These are phyloP conservation scores for Sciurus vulgaris DNA, from an alignment of 2,797 vertebrate genomes.

Conservation along the genomic window DNA sequence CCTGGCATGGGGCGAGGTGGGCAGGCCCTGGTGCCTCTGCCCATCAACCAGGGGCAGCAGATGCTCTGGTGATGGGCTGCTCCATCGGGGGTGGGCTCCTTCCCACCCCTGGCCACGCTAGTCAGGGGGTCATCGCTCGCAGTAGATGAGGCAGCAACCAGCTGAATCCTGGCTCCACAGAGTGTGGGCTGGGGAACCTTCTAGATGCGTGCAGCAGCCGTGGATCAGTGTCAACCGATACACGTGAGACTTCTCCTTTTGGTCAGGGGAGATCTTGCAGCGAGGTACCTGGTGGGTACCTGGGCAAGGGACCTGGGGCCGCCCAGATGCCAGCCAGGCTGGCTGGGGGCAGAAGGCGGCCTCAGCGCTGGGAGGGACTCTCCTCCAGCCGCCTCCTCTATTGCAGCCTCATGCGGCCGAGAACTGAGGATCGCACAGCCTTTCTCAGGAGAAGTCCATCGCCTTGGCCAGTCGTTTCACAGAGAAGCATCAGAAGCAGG, in stretches of 20 bases:
- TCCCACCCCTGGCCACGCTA: neutral
- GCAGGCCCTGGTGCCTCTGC: neutral
- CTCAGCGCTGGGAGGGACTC: neutral
- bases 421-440: no score
- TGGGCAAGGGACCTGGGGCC: no score
- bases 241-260: neutral
- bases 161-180: neutral
- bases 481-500: neutral
- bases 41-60: neutral
- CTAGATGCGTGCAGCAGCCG: neutral
- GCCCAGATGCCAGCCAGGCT: neutral
- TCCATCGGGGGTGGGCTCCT: neutral
- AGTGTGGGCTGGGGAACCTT: neutral
- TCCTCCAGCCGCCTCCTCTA: neutral
- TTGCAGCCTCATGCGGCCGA: neutral
- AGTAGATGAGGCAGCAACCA: no score
- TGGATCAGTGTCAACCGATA: neutral
- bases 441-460: neutral
- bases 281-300: neutral
- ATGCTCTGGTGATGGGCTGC: rapidly evolving
- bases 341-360: no score
- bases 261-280: neutral
- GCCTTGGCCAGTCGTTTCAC: neutral
- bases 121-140: neutral
- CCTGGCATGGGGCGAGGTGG: neutral